Evolutionary conservation across 37 sponge, comb jelly and placozoan species (phyloP), one percentile per base, ranked within the genome.

Genomic region (Chondrilla cf. caribensis): DNA sequence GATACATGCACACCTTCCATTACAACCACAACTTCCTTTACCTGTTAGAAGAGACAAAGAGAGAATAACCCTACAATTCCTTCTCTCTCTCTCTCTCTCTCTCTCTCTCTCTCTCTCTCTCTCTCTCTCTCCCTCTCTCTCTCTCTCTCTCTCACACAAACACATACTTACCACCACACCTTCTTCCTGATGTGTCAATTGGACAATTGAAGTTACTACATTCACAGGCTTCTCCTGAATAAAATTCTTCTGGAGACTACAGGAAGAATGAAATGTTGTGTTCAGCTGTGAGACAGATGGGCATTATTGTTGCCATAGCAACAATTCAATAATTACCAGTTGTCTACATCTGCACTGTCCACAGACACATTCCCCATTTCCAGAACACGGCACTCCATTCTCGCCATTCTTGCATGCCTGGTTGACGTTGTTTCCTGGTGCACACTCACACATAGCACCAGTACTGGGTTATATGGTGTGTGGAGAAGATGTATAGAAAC

Each of bases 301-400:
- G n/a, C n/a, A n/a, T n/a, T n/a, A n/a, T n/a, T n/a, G n/a, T n/a
- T n/a, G n/a, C n/a, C n/a, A n/a, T n/a, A n/a, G n/a, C n/a, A n/a
- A n/a, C n/a, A n/a, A n/a, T n/a, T n/a, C n/a, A n/a, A 38, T 6
- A 1, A 41, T 73, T 39, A 73, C 76, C 33, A 75, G 22, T 51
- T 55, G 22, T 11, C 17, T 59, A 40, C 92, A 92, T 0, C 32
- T 32, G 31, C 89, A 92, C 58, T 38, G 58, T 22, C 86, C 86
- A 92, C 92, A 92, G 0, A 85, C 42, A 36, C 89, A 92, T 0
- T 60, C 40, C 0, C 92, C 92, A 5, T 43, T 62, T n/a, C 82
- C 62, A 25, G 89, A 68, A 81, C 85, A 89, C 66, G 65, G 64
- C 0, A 79, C 0, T n/a, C 54, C 75, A 38, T 76, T 80, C 17